phyloP scores from a whole-genome alignment of 2,888 invertebrate species.

The Empis stercorea region DNA sequence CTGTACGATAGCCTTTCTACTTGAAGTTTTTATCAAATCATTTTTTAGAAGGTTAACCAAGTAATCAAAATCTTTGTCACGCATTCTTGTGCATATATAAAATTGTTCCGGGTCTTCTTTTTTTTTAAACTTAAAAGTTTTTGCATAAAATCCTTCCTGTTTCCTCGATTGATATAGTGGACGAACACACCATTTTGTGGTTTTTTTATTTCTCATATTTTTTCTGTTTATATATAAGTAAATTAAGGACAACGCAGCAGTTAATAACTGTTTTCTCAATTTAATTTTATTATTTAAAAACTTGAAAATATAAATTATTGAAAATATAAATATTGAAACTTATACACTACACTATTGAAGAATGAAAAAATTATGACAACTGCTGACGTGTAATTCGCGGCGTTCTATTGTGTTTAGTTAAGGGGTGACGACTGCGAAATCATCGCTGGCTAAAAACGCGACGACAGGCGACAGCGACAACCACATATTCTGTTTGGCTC shows the following conservation, averaged over 20 bases:
- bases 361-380: too few relatives aligned
- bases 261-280: neutral
- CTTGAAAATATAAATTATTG: too few relatives aligned
- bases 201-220: neutral
- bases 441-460: too few relatives aligned
- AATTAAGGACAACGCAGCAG: neutral
- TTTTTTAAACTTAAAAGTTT: neutral
- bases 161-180: neutral
- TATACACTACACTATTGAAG: too few relatives aligned
- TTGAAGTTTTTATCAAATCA: constrained; percentile 2
- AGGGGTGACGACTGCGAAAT: too few relatives aligned
- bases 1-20: constrained; percentile 3
- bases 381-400: too few relatives aligned
- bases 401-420: too few relatives aligned
- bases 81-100: neutral
- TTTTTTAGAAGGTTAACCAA: neutral
- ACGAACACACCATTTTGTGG: neutral
- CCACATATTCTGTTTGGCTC: too few relatives aligned
- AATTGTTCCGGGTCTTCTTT: neutral
- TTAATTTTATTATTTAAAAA: neutral
- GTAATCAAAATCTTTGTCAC: neutral
- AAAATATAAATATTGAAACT: too few relatives aligned
- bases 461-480: too few relatives aligned
- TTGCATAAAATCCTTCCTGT: neutral
- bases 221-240: neutral